Evolutionary conservation across 2,888 invertebrate genomes (phyloP), one percentile per base, ranked within the genome.

Genomic region (Sinelater perroti): DNA sequence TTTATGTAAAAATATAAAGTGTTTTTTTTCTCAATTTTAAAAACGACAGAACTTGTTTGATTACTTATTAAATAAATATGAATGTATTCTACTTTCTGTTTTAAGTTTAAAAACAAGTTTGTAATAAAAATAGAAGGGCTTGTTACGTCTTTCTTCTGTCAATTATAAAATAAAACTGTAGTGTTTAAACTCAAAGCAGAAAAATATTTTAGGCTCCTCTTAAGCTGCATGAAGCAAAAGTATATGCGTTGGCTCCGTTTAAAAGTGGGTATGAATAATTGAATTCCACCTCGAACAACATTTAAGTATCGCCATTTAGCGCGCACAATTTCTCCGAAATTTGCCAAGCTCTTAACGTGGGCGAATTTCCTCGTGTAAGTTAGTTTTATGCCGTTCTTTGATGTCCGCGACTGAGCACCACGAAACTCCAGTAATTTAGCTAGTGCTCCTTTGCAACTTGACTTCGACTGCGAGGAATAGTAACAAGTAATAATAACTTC

Each of bases 401-500:
- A 51, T 51, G 51, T 51, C 51, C 51, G 51, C 21, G 51, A 18
- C 42, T 51, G 31, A 51, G 51, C 36, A 30, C 42, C 33, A 51
- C 20, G 51, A 38, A 51, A 51, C 51, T 51, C 30, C 16, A 51
- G 42, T 40, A 51, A 38, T 51, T 51, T 38, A 51, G 51, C 42
- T 50, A 51, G 20, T 28, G 31, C 49, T 42, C 42, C 51, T 51
- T 51, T 51, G 33, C 36, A 51, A 42, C 51, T 42, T 31, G 28
- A 31, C 42, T 42, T 30, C 42, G 42, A 14, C 36, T 42, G 31
- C 24, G 51, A 51, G 44, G 28, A 51, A 38, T 30, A 31, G 28
- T 51, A 38, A 28, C 31, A 42, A 51, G 51, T 40, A 42, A 42
- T 42, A 51, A 40, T 51, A 51, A 51, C 51, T 51, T 51, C 42